Evolutionary conservation across 1,140 invertebrate species (phyloP), one percentile per base, ranked within the genome.

Genomic region (Tigriopus japonicus): DNA sequence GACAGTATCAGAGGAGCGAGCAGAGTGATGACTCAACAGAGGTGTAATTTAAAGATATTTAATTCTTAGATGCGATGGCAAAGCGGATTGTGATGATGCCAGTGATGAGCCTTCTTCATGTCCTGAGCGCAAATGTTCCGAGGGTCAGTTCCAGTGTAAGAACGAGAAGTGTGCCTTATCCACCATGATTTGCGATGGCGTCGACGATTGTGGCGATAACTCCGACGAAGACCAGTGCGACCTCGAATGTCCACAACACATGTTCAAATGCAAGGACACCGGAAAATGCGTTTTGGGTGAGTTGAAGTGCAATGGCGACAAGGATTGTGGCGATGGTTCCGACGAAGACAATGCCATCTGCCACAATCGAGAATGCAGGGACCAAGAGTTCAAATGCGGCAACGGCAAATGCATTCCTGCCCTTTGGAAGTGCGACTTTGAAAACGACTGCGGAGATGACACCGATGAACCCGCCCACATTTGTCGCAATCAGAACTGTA

Each of bases 321-420:
- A 87, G 6, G 91, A 96, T 69, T 97, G 93, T 70, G 86, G 86
- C 67, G 93, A 97, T 71, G 86, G 85, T 49, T 86, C 84, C 54
- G 92, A 98, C 70, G 93, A 97, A 76, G 86, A 90, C 71, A 81
- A 85, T 0, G 73, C 75, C 1, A 82, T 89, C 64, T 96, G 91
- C 71, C 81, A 87, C 68, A 86, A 89, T 63, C 75, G 85, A 65
- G 70, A 76, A 42, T 94, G 89, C 69, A 74, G 80, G 0, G 81
- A 83, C 55, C 87, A 86, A 0, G 87, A 91, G 71, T 92, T 87
- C 65, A 68, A 76, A 14, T 91, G 87, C 68, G 86, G 86, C 64
- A 96, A 93, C 64, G 90, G 90, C 7, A 82, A 87, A 59, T 98
- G 95, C 69, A 97, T 98, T 63, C 92, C 89, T 0, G 87, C 86